phyloP scores from a whole-genome alignment of 2,797 vertebrate species.

The Chelon labrosus region DNA sequence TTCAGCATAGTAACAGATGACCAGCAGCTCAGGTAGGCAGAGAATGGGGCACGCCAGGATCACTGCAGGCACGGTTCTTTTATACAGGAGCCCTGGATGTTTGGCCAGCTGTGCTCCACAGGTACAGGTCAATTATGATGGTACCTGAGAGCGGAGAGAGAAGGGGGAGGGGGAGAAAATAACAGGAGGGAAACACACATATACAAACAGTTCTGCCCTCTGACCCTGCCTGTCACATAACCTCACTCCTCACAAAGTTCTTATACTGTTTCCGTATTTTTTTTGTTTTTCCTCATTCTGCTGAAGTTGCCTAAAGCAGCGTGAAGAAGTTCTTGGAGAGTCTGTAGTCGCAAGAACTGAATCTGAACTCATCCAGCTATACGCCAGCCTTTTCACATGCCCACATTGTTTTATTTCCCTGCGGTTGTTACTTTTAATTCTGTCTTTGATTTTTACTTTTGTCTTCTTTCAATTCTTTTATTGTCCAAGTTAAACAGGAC shows the following conservation, averaged over 20 bases:
- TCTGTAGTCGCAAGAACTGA: background rate
- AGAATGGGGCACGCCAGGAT: too few relatives aligned
- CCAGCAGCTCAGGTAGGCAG: too few relatives aligned
- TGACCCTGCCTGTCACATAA: too few relatives aligned
- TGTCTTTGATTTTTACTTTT: constrained; percentile 47
- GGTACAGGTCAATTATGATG: too few relatives aligned
- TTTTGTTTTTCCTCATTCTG: background rate
- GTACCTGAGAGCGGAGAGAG: too few relatives aligned
- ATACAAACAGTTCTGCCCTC: too few relatives aligned
- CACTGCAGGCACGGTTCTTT: too few relatives aligned
- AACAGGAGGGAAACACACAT: too few relatives aligned
- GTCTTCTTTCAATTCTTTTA: constrained; percentile 51
- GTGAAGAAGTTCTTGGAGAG: constrained; percentile 22
- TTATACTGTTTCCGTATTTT: background rate
- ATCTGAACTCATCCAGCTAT: constrained; percentile 13
- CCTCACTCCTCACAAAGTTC: constrained; percentile 2
- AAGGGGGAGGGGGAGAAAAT: too few relatives aligned
- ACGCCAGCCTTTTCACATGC: constrained; percentile 5
- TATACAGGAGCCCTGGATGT: too few relatives aligned
- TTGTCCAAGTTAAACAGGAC: constrained; percentile 58
- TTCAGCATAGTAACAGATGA: too few relatives aligned
- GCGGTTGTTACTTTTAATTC: constrained; percentile 38
- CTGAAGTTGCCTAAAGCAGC: constrained; percentile 19
- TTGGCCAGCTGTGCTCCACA: too few relatives aligned
- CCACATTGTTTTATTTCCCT: constrained; percentile 19